Evolutionary conservation across 1,140 invertebrate genomes (phyloP).

Genomic region (Drosophila kepulauana): DNA sequence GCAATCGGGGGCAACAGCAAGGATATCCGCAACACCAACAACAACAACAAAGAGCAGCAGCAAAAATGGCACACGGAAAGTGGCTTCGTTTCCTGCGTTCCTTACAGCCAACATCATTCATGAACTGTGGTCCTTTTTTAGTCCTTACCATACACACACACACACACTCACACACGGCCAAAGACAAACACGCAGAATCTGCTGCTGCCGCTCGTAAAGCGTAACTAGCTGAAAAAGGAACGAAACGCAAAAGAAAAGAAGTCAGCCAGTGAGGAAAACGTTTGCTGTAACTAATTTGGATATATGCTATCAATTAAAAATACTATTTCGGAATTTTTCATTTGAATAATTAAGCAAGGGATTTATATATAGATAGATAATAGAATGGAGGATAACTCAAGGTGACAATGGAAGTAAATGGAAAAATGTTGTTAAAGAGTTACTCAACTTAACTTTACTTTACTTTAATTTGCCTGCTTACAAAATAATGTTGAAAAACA

Average conservation of each 20-base stretch:
- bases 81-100: slow-evolving; percentile 11
- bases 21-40: slow-evolving; percentile 20
- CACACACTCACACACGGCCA: slow-evolving; percentile 23
- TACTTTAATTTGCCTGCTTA: background rate
- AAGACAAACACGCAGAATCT: slow-evolving; percentile 34
- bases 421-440: too few relatives aligned
- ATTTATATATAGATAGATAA: background rate
- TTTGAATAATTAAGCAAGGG: background rate
- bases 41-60: slow-evolving; percentile 10
- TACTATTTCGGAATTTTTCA: background rate
- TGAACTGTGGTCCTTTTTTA: slow-evolving; percentile 21
- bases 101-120: background rate
- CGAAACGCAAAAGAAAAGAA: background rate
- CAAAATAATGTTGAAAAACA: background rate
- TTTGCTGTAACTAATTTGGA: background rate
- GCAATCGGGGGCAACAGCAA: slow-evolving; percentile 21
- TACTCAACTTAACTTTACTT: too few relatives aligned
- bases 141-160: slow-evolving; percentile 2
- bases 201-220: slow-evolving; percentile 1
- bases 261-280: background rate
- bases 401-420: too few relatives aligned
- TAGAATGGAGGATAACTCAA: too few relatives aligned
- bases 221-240: background rate
- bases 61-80: slow-evolving; percentile 49
- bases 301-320: background rate